Evolutionary conservation across 2,888 invertebrate genomes (phyloP).

Genomic region (Pachliopta kotzebuea): DNA sequence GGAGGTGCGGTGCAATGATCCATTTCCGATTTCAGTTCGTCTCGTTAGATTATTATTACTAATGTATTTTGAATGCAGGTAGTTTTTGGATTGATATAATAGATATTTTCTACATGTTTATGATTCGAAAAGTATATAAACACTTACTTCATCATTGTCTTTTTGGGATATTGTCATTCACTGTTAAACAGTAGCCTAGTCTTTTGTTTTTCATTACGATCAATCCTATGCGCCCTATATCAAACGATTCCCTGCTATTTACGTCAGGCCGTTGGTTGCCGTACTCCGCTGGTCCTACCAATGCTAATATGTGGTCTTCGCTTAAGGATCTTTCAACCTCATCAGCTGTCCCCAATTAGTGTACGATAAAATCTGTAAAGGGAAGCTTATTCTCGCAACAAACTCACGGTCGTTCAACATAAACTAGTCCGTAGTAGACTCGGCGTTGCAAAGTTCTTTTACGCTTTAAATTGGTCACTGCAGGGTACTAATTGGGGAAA

Average conservation of each 20-base stretch:
- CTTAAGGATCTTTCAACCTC: too few species aligned
- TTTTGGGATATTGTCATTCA: not conserved
- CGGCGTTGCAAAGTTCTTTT: conserved; percentile 42
- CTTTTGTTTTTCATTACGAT: too few species aligned
- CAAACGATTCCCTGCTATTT: too few species aligned
- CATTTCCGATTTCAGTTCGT: conserved; percentile 7
- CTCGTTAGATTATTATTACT: conserved; percentile 2
- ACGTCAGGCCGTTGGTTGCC: too few species aligned
- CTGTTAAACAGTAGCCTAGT: too few species aligned
- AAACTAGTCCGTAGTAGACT: not conserved
- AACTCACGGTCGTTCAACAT: conserved; percentile 3
- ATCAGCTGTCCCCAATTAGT: too few species aligned
- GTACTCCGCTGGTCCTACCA: too few species aligned
- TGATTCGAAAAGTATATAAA: not conserved
- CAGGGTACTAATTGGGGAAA: conserved; percentile 44
- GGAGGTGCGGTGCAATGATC: conserved; percentile 14
- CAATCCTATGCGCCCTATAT: too few species aligned
- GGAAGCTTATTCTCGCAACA: not conserved
- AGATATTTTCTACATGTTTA: not conserved
- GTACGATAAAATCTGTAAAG: not conserved
- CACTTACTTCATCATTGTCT: not conserved
- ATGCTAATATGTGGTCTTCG: too few species aligned
- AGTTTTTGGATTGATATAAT: not conserved
- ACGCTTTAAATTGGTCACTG: conserved; percentile 47
- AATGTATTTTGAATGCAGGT: conserved; percentile 9